Base-by-base conservation (phyloP, 2,797 vertebrate genomes). In the Margarornis squamiger region DNA sequence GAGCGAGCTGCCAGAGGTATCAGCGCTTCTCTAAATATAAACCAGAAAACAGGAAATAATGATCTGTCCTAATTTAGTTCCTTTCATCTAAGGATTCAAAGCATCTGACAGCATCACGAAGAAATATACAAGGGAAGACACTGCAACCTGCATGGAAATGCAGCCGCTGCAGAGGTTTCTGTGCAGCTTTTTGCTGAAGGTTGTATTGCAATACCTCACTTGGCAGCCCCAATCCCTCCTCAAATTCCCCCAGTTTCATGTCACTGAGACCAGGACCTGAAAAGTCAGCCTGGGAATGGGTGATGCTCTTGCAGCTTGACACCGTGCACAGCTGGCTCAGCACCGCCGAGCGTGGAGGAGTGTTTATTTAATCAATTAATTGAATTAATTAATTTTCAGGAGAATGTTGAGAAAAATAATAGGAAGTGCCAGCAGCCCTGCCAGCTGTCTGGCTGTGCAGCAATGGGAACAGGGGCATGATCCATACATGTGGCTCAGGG, bases 341-440 rank as follows among this genome's bases (percentile, higher is more conserved):
- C 0, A 24, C 76, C 6, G 3, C 16, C 0, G 9, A 80, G 57
- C 0, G 1, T 74, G 89, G 75, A 92, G 62, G 63, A 62, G 63
- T 82, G 93, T 91, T 95, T 91, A 43, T 90, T 92, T 91, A 88
- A 74, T 92, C 72, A 90, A 88, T 88, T 95, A 92, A 96, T 93
- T 36, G 45, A 73, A 93, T 92, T 94, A 92, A 95, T 93, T 93
- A 77, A 68, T 91, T 93, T 93, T 83, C 85, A 91, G 54, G 75
- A 61, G 78, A 68, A 66, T 17, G 65, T 29, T 77, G 87, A 91
- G 93, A 15, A 87, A 85, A 77, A 67, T 39, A 57, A 36, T 2
- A 30, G 73, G 57, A 21, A 66, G 55, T 3, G 10, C n/a, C 67
- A 79, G 75, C 81, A 81, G 93, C 54, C 55, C 79, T 78, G 95